Conservation (phyloP, 2,113 vertebrate species). For the Python bivittatus region DNA sequence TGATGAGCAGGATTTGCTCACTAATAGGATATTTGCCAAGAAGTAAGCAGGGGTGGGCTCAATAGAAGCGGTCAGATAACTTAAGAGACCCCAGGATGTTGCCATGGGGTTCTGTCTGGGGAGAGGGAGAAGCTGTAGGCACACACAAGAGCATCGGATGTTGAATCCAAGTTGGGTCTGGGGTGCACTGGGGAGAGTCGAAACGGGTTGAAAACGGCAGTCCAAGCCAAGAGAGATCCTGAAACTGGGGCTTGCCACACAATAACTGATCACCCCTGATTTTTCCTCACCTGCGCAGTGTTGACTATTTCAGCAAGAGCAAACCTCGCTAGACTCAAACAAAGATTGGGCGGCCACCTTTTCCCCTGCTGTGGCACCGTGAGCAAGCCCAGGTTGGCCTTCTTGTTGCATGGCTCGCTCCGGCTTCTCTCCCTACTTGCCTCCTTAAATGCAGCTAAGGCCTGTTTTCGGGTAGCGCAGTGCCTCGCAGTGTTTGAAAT, state of each 20-base stretch:
- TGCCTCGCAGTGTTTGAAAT: slow-evolving; percentile 48
- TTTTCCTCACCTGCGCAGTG: too few species aligned
- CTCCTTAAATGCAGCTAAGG: slow-evolving; percentile 46
- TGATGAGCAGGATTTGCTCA: background rate
- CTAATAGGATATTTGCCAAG: background rate
- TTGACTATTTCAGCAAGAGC: slow-evolving; percentile 40
- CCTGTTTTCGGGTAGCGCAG: slow-evolving; percentile 46
- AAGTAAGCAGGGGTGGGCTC: background rate
- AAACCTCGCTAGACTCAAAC: slow-evolving; percentile 30
- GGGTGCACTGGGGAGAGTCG: background rate
- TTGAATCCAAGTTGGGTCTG: background rate
- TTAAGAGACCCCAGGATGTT: background rate
- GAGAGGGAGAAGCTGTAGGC: background rate
- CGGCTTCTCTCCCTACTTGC: slow-evolving; percentile 48
- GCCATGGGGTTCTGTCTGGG: background rate
- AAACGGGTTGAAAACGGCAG: background rate
- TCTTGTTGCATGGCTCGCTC: slow-evolving; percentile 44
- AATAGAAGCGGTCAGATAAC: background rate
- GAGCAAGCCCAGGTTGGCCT: slow-evolving; percentile 54
- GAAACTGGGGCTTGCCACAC: background rate
- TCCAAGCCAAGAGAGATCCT: background rate
- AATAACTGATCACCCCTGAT: background rate
- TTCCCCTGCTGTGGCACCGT: slow-evolving; percentile 46
- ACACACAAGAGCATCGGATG: too few species aligned
- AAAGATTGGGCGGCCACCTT: slow-evolving; percentile 29